Evolutionary conservation across 2,113 vertebrate species (phyloP).

Genomic region (Cepphus grylle): DNA sequence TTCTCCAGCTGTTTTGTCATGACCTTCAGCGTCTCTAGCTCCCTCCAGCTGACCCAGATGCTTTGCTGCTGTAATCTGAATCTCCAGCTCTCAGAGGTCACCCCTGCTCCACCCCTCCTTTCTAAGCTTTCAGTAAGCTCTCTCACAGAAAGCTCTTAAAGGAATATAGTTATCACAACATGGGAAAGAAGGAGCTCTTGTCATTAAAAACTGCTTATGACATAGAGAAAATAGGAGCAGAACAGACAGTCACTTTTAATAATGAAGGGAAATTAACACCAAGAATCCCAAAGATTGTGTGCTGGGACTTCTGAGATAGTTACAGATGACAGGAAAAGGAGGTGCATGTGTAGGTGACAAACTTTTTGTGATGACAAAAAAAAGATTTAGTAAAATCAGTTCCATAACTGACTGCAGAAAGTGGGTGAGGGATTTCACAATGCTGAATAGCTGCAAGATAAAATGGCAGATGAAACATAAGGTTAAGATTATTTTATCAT

Average conservation of each 20-base stretch:
- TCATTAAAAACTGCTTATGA: background rate
- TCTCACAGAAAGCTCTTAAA: background rate
- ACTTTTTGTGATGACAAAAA: background rate
- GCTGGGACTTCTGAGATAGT: background rate
- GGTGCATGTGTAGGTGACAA: background rate
- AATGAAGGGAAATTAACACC: background rate
- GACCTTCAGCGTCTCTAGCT: background rate
- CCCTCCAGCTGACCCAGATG: background rate
- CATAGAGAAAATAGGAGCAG: background rate
- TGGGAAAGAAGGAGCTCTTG: background rate
- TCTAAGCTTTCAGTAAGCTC: background rate
- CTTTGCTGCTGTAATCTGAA: slow-evolving; percentile 8
- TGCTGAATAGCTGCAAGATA: background rate
- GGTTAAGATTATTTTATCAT: background rate
- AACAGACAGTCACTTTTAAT: background rate
- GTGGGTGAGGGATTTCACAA: background rate
- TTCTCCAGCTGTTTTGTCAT: background rate
- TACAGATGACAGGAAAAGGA: background rate
- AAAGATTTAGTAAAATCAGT: background rate
- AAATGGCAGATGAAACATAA: background rate
- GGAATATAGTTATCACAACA: background rate
- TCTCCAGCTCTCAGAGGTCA: background rate
- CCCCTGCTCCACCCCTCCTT: background rate
- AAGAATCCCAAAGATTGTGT: background rate
- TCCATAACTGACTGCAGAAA: background rate